These are phyloP conservation scores for Mormyrops attenuatus DNA, from an alignment of 2,797 vertebrate genomes.

Conservation along the genomic window DNA sequence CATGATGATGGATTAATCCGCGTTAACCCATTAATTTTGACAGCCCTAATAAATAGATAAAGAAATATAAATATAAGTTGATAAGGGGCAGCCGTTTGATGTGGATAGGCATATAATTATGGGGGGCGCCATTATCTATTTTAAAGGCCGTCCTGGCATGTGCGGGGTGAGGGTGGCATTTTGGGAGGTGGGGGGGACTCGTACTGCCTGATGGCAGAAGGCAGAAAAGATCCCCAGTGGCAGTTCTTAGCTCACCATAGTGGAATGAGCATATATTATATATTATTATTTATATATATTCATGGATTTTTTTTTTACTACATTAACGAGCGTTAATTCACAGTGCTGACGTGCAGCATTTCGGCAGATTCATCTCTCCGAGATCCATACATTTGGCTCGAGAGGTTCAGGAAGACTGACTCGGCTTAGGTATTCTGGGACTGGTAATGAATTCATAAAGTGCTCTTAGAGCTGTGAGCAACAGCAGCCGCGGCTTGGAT, in stretches of 20 bases:
- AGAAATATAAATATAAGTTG: neutral
- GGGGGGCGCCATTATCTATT: neutral
- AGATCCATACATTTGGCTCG: neutral
- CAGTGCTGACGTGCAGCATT: neutral
- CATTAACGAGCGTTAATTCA: neutral
- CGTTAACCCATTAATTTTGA: too few species aligned
- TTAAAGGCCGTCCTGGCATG: neutral
- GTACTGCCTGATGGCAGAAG: neutral
- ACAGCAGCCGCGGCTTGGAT: neutral
- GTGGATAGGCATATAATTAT: neutral
- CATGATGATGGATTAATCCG: too few species aligned
- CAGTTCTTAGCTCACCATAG: neutral
- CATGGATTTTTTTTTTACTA: neutral
- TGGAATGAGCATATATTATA: neutral
- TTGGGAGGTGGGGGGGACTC: neutral
- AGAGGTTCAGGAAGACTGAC: neutral
- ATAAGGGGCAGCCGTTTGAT: neutral
- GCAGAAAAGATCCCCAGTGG: neutral
- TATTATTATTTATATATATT: constrained; percentile 4
- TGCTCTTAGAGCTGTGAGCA: constrained; percentile 11
- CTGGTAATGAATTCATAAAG: constrained; percentile 5
- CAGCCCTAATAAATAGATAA: neutral
- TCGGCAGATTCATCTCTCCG: neutral
- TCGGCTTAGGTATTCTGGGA: neutral
- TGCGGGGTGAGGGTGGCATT: neutral